phyloP scores from a whole-genome alignment of 2,888 invertebrate genomes.

The Opisthograptis luteolata region DNA sequence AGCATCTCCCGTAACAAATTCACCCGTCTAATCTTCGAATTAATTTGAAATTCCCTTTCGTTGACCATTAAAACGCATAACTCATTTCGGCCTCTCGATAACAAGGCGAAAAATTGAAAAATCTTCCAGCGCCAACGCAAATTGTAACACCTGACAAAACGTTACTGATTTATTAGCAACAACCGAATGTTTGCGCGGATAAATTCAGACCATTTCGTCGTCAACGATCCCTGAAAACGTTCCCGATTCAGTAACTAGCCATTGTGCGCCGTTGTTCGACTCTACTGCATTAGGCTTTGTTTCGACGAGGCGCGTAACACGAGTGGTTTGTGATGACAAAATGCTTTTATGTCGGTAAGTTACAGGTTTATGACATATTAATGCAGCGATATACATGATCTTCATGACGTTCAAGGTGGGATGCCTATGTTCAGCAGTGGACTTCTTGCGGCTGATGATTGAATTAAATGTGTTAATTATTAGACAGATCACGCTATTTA shows the following conservation, averaged over 20 bases:
- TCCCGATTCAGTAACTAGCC: conserved; percentile 49
- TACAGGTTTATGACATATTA: not conserved
- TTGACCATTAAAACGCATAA: conserved; percentile 26
- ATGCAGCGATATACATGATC: too few species aligned
- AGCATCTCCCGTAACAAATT: not conserved
- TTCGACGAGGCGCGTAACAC: conserved; percentile 37
- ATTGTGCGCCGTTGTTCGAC: conserved; percentile 43
- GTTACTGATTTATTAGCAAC: conserved; percentile 61
- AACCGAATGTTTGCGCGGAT: conserved; percentile 53
- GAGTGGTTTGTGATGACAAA: conserved; percentile 25
- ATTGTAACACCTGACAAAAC: conserved; percentile 67
- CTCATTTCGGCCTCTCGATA: conserved; percentile 28
- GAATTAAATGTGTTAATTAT: too few species aligned
- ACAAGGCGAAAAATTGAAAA: conserved; percentile 46
- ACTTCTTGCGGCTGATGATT: too few species aligned
- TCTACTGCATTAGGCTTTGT: conserved; percentile 53
- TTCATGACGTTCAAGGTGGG: too few species aligned
- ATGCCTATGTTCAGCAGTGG: too few species aligned
- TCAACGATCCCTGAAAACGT: conserved; percentile 49
- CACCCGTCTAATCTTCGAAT: not conserved
- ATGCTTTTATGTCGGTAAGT: conserved; percentile 15
- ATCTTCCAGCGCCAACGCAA: conserved; percentile 55
- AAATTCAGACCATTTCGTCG: conserved; percentile 54
- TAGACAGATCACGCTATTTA: too few species aligned
- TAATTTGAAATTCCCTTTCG: conserved; percentile 22